phyloP scores from a whole-genome alignment of 2,888 invertebrate species.

The Orthosia gracilis region DNA sequence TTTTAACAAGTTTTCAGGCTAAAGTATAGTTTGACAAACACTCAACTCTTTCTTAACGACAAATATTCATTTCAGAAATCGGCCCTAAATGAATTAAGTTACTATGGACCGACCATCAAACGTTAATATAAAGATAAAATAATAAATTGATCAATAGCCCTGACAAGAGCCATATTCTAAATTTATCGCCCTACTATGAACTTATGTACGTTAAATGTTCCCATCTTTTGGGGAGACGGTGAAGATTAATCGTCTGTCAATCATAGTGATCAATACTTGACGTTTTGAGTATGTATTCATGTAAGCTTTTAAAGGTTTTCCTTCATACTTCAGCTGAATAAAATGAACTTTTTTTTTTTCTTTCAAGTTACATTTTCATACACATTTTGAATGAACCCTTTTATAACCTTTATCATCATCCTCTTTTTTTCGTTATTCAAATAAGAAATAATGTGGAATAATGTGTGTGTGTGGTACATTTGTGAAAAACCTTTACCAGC shows the following conservation, averaged over 20 bases:
- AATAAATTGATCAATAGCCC: conserved; percentile 9
- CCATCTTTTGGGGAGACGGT: neutral
- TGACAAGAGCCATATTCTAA: conserved; percentile 4
- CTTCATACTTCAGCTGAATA: neutral
- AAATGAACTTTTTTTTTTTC: neutral
- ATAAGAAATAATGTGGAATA: too few species aligned
- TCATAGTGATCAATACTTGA: conserved; percentile 34
- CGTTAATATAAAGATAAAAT: too few species aligned
- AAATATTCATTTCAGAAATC: too few species aligned
- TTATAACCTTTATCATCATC: neutral
- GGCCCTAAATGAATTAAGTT: too few species aligned
- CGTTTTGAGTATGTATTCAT: conserved; percentile 35
- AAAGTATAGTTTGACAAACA: too few species aligned
- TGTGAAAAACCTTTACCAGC: neutral
- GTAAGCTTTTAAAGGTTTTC: conserved; percentile 15
- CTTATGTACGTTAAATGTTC: conserved; percentile 15
- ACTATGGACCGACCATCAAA: too few species aligned
- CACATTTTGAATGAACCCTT: neutral
- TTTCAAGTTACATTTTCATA: conserved; percentile 6
- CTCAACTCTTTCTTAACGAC: too few species aligned
- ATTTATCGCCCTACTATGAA: neutral
- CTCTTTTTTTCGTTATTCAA: neutral
- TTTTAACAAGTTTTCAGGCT: too few species aligned
- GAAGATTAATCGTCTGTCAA: conserved; percentile 42
- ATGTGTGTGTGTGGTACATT: neutral